Conservation (phyloP, 1,140 invertebrate species). For the Ruditapes philippinarum region DNA sequence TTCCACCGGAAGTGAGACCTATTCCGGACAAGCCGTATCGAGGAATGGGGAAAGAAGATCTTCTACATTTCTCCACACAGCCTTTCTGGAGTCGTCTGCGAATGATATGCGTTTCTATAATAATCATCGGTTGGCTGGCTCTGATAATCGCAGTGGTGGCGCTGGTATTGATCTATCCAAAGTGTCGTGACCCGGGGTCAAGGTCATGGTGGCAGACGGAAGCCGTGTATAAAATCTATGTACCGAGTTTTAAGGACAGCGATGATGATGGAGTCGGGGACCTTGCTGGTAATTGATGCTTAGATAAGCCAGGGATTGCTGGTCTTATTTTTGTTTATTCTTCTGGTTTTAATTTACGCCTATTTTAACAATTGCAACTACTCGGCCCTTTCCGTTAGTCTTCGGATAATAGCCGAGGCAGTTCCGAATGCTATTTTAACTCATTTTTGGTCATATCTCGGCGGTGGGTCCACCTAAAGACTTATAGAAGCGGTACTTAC, state of each 20-base stretch:
- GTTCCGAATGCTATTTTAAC: too few relatives aligned
- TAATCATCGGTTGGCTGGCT: constrained; percentile 76
- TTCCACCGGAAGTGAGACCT: not conserved
- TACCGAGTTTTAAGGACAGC: constrained; percentile 92
- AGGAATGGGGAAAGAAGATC: constrained; percentile 67
- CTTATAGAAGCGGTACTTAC: too few relatives aligned
- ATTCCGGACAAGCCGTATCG: constrained; percentile 37
- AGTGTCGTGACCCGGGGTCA: constrained; percentile 68
- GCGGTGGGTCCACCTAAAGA: too few relatives aligned
- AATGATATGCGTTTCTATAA: constrained; percentile 72
- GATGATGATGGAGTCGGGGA: constrained; percentile 93
- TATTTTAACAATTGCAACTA: too few relatives aligned
- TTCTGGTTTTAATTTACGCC: too few relatives aligned
- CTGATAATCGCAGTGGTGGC: constrained; percentile 79
- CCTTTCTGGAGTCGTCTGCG: constrained; percentile 66
- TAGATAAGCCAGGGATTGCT: too few relatives aligned
- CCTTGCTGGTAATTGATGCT: constrained; percentile 90
- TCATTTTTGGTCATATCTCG: too few relatives aligned
- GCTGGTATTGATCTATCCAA: constrained; percentile 75
- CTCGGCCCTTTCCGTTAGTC: too few relatives aligned
- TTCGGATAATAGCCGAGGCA: too few relatives aligned
- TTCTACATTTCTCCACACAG: constrained; percentile 59
- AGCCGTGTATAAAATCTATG: constrained; percentile 93
- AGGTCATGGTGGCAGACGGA: constrained; percentile 91
- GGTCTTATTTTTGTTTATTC: too few relatives aligned